Evolutionary conservation across 2,888 invertebrate species (phyloP).

Genomic region (Agriotes lineatus): DNA sequence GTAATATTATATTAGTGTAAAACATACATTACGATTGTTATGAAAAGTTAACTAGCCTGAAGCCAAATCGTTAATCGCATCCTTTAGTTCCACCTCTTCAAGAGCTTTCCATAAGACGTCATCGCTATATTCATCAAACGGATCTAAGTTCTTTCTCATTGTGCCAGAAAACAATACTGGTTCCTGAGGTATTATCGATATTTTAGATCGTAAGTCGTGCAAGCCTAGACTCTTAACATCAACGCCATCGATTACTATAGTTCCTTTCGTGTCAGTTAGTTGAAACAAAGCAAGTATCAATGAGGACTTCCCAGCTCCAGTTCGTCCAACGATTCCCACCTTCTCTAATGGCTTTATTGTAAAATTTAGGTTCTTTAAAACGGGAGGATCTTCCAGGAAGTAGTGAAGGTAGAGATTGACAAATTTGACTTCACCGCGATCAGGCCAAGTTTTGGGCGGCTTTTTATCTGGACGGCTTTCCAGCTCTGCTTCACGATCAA

Average conservation of each 20-base stretch:
- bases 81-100: constrained; percentile 85
- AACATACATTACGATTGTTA: neutral
- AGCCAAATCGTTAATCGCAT: constrained; percentile 74
- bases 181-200: constrained; percentile 72
- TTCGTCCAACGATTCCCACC: constrained; percentile 86
- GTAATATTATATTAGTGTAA: constrained; percentile 21
- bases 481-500: constrained; percentile 73
- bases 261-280: constrained; percentile 70
- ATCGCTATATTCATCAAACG: constrained; percentile 85
- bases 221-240: constrained; percentile 69
- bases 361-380: constrained; percentile 80
- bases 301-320: constrained; percentile 84
- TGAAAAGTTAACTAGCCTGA: constrained; percentile 65
- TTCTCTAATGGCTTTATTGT: constrained; percentile 76
- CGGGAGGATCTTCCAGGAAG: constrained; percentile 77
- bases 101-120: constrained; percentile 85
- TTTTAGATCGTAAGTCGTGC: constrained; percentile 66
- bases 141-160: constrained; percentile 90
- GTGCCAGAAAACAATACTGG: constrained; percentile 86
- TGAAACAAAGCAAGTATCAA: constrained; percentile 78
- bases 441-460: constrained; percentile 83
- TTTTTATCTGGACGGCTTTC: constrained; percentile 72
- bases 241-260: constrained; percentile 74
- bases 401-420: constrained; percentile 79
- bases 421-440: constrained; percentile 77